Evolutionary conservation across 2,113 vertebrate species (phyloP), one percentile per base, ranked within the genome.

Genomic region (Oncorhynchus keta): DNA sequence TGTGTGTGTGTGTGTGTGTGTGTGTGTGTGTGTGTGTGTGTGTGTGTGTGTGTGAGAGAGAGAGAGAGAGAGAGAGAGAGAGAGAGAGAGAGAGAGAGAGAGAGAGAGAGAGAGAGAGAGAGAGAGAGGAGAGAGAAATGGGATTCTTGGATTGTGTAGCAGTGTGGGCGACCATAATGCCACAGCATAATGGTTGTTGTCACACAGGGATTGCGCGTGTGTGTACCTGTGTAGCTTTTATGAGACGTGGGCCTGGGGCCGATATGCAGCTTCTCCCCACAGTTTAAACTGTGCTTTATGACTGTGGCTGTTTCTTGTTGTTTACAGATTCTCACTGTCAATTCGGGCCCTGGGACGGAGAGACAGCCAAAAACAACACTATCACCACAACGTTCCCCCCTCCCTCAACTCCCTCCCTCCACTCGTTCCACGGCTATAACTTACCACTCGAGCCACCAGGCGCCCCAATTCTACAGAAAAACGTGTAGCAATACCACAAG

Each of bases 281-380:
- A 22, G 26, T 68, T 48, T 67, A 45, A 59, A 39, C 18, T 49
- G 20, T 74, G 59, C 12, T 79, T 79, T 79, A 79, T 69, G 32
- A 68, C 66, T 14, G 61, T 13, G 72, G 39, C 24, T 59, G 59
- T 61, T 45, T 48, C 55, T 76, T 59, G 45, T 74, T 14, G 70
- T 79, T 83, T 76, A 65, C 73, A 74, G 70, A 76, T 83, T 70
- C 59, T 71, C 70, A 72, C 67, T 62, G 71, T 69, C 73, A 55
- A 64, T 72, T 45, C 30, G 57, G 65, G 65, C 28, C 39, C 26
- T 62, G 57, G 24, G 28, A 28, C 32, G 68, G 13, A 32, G 70
- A 78, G 68, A 62, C 62, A 70, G 62, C 73, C 80, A 78, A 82
- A 57, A 76, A 79, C 73, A 82, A 75, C 66, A 76, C 49, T 35